Conservation (phyloP, 2,797 vertebrate genomes). For the Pantherophis vulpinus region DNA sequence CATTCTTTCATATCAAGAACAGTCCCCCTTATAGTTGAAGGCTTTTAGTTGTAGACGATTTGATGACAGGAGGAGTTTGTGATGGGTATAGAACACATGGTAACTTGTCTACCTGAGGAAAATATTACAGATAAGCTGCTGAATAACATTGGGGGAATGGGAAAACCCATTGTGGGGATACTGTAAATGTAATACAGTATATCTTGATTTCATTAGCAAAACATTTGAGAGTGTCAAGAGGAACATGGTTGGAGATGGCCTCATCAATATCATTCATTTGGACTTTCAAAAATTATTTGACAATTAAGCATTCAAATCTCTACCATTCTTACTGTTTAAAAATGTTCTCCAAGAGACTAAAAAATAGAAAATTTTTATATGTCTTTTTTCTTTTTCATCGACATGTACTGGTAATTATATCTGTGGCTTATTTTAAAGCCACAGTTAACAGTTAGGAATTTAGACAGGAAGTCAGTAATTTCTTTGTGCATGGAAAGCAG, state of each 20-base stretch:
- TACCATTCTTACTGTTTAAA: neutral
- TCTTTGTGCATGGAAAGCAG: neutral
- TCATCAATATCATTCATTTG: neutral
- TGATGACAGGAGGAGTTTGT: neutral
- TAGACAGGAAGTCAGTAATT: neutral
- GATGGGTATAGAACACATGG: neutral
- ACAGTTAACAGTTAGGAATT: neutral
- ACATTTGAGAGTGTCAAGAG: neutral
- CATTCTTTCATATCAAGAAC: neutral
- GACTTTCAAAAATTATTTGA: neutral
- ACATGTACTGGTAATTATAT: neutral
- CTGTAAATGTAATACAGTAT: neutral
- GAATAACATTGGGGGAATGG: neutral
- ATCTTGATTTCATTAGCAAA: neutral
- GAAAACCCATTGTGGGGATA: neutral
- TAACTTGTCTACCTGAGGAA: neutral
- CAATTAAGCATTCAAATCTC: neutral
- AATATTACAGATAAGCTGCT: neutral
- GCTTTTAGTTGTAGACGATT: neutral
- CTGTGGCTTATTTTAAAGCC: neutral
- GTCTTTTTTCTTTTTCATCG: neutral
- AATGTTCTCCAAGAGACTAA: neutral
- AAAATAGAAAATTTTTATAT: neutral
- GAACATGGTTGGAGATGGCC: neutral
- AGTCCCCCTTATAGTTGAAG: neutral